Conservation (phyloP, 1,140 invertebrate species). For the Ips typographus region DNA sequence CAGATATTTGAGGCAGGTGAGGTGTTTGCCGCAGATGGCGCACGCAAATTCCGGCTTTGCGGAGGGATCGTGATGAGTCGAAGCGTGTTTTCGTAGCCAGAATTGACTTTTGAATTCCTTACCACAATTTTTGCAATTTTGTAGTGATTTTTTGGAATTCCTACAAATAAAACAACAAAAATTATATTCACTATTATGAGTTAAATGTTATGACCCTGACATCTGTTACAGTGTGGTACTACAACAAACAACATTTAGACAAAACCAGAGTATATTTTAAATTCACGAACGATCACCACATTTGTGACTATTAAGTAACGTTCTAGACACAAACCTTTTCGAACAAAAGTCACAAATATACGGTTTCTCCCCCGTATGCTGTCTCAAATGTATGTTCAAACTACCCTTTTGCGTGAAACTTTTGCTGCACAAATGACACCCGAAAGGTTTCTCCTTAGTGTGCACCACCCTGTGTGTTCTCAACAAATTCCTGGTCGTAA, state of each 20-base stretch:
- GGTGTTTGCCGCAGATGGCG: constrained; percentile 53
- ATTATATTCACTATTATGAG: not conserved
- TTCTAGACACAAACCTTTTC: constrained; percentile 49
- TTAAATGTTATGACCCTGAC: not conserved
- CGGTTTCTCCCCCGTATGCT: constrained; percentile 57
- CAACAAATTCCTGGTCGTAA: constrained; percentile 56
- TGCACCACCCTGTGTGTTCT: constrained; percentile 59
- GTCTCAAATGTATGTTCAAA: constrained; percentile 62
- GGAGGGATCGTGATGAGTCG: constrained; percentile 20
- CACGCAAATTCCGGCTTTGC: constrained; percentile 23
- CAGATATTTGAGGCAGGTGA: constrained; percentile 43
- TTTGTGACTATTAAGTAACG: constrained; percentile 66
- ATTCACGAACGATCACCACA: constrained; percentile 19
- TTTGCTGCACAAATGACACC: constrained; percentile 48
- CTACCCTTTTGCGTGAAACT: constrained; percentile 41
- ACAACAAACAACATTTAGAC: no score
- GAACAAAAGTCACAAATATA: constrained; percentile 52
- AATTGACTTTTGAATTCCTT: constrained; percentile 23
- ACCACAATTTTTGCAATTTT: constrained; percentile 57
- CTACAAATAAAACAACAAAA: not conserved
- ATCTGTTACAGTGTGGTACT: no score
- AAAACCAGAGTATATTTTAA: no score
- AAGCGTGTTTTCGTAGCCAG: constrained; percentile 25
- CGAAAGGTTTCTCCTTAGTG: constrained; percentile 48
- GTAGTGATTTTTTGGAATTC: constrained; percentile 58